phyloP scores from a whole-genome alignment of 2,888 invertebrate genomes.

The Andrena chrysosceles region DNA sequence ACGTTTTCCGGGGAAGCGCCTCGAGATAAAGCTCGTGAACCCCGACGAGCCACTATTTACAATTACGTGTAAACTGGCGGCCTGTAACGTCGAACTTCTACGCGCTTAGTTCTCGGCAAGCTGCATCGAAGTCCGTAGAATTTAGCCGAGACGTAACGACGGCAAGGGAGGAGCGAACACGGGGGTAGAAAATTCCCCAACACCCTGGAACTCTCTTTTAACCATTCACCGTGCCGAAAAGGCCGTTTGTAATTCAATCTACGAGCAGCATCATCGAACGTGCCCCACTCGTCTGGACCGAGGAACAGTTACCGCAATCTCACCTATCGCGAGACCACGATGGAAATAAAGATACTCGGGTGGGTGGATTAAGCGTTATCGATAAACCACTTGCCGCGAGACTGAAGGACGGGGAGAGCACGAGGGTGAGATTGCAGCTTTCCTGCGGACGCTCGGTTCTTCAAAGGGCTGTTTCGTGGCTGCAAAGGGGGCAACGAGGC shows the following conservation, averaged over 20 bases:
- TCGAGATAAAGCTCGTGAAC: conserved; percentile 45
- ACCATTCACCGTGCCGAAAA: not conserved
- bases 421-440: not conserved
- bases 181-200: no score
- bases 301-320: not conserved
- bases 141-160: no score
- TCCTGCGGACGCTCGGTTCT: not conserved
- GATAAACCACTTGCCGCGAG: conserved; percentile 29
- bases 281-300: not conserved
- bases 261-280: not conserved
- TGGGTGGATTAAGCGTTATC: conserved; percentile 27
- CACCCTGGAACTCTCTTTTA: not conserved
- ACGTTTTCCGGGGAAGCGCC: conserved; percentile 29
- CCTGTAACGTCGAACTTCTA: not conserved
- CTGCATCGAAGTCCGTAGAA: no score
- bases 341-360: conserved; percentile 31
- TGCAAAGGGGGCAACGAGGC: conserved; percentile 22
- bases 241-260: conserved; percentile 26
- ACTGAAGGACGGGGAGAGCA: not conserved
- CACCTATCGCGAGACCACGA: not conserved
- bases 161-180: no score
- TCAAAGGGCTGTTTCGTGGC: conserved; percentile 23
- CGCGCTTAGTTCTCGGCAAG: not conserved
- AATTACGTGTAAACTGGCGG: conserved; percentile 35
- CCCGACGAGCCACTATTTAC: conserved; percentile 36